A percentile compares a stretch with the other conserved stretches of the same genome.
These are phyloP conservation scores for Hycleus cichorii DNA, from an alignment of 1,140 invertebrate species.

Conservation along the genomic window DNA sequence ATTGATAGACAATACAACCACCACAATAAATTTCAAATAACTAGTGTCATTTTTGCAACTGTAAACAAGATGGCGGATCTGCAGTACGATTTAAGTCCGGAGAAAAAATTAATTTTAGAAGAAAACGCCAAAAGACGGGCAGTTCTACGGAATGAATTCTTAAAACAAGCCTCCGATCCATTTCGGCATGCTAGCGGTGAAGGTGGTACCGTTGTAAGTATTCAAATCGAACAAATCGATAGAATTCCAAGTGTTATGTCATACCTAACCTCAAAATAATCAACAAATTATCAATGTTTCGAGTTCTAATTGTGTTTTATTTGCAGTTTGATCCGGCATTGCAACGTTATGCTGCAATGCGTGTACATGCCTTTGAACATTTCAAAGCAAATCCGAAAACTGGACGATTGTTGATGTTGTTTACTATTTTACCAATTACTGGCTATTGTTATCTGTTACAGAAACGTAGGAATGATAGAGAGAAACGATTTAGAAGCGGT, in stretches of 20 bases:
- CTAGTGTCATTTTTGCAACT: neutral
- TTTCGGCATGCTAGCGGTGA: slow-evolving; percentile 46
- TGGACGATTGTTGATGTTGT: slow-evolving; percentile 44
- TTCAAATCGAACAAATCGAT: neutral
- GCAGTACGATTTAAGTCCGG: slow-evolving; percentile 19
- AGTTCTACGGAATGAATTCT: slow-evolving; percentile 50
- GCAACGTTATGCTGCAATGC: slow-evolving; percentile 61
- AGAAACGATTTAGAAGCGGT: slow-evolving; percentile 55
- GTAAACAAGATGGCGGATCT: slow-evolving; percentile 21
- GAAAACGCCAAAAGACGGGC: slow-evolving; percentile 49
- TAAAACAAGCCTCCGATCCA: slow-evolving; percentile 62
- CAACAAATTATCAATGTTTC: neutral
- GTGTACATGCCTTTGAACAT: slow-evolving; percentile 53
- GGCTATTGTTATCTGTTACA: slow-evolving; percentile 48
- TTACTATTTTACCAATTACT: slow-evolving; percentile 52
- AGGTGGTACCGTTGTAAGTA: slow-evolving; percentile 53
- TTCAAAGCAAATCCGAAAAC: slow-evolving; percentile 60
- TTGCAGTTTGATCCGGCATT: slow-evolving; percentile 70
- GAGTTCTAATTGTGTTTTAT: slow-evolving; percentile 27
- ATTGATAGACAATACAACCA: too few species aligned
- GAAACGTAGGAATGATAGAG: slow-evolving; percentile 46
- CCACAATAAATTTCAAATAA: neutral
- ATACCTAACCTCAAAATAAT: slow-evolving; percentile 14
- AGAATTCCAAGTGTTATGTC: slow-evolving; percentile 21
- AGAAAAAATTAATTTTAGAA: slow-evolving; percentile 43